A percentile compares a stretch with the other conserved stretches of the same genome.
Conservation (phyloP, 2,113 vertebrate genomes). For the Conger conger region DNA sequence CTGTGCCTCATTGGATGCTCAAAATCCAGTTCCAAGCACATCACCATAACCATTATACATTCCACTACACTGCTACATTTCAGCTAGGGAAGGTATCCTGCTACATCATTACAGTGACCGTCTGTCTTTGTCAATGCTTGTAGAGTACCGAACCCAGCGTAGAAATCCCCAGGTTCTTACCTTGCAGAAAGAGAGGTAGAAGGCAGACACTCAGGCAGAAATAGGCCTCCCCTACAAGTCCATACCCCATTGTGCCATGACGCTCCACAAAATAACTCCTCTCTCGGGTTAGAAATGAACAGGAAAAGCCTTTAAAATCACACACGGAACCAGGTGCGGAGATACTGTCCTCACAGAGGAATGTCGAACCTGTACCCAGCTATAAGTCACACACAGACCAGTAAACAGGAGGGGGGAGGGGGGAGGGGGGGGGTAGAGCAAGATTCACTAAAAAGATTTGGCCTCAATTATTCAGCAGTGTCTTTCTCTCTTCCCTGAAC, state of each 20-base stretch:
- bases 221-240: constrained; percentile 34
- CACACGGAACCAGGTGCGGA: background rate
- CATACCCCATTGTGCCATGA: constrained; percentile 53
- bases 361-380: background rate
- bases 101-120: background rate
- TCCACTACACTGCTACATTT: background rate
- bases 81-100: background rate
- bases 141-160: background rate
- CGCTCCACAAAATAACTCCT: constrained; percentile 27
- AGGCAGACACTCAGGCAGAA: constrained; percentile 34
- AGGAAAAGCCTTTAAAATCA: background rate
- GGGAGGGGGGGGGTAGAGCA: background rate
- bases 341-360: background rate
- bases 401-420: background rate
- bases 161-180: constrained; percentile 36
- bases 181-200: constrained; percentile 35
- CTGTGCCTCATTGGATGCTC: too few species aligned
- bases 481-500: constrained; percentile 22
- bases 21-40: too few species aligned
- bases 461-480: constrained; percentile 46
- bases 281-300: constrained; percentile 24
- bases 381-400: background rate
- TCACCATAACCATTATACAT: too few species aligned
- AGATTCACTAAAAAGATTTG: constrained; percentile 50
- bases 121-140: background rate